Evolutionary conservation across 2,113 vertebrate species (phyloP).

Genomic region (Ancistrus triradiatus): DNA sequence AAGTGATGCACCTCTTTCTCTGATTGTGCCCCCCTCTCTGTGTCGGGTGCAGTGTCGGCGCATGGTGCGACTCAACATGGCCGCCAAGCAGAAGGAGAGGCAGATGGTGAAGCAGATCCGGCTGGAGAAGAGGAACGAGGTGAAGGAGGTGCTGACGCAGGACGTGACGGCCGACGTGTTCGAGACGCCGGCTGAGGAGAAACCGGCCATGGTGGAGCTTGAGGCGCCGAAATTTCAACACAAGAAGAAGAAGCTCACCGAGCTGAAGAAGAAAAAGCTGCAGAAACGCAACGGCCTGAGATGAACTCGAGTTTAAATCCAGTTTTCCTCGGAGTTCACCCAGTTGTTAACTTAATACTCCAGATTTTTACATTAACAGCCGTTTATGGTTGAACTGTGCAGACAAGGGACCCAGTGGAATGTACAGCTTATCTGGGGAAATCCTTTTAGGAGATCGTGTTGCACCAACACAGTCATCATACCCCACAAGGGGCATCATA

Average conservation of each 20-base stretch:
- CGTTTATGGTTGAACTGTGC: too few species aligned
- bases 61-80: conserved; percentile 72
- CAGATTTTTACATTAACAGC: too few species aligned
- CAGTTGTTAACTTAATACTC: too few species aligned
- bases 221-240: conserved; percentile 63
- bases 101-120: conserved; percentile 86
- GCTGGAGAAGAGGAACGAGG: conserved; percentile 72
- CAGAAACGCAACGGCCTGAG: conserved; percentile 38
- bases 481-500: too few species aligned
- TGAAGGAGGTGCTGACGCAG: conserved; percentile 61
- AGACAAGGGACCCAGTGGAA: too few species aligned
- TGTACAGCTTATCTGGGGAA: too few species aligned
- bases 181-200: conserved; percentile 76
- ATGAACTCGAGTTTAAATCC: not conserved
- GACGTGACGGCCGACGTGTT: conserved; percentile 90
- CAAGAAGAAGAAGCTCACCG: conserved; percentile 75
- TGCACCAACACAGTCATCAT: too few species aligned
- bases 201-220: conserved; percentile 69
- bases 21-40: not conserved
- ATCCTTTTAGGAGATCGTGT: too few species aligned
- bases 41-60: conserved; percentile 74
- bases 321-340: too few species aligned
- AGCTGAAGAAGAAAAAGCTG: conserved; percentile 39
- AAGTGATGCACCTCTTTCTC: not conserved
- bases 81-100: conserved; percentile 81